Evolutionary conservation across 2,888 invertebrate species (phyloP).

Genomic region (Melipona beecheii): DNA sequence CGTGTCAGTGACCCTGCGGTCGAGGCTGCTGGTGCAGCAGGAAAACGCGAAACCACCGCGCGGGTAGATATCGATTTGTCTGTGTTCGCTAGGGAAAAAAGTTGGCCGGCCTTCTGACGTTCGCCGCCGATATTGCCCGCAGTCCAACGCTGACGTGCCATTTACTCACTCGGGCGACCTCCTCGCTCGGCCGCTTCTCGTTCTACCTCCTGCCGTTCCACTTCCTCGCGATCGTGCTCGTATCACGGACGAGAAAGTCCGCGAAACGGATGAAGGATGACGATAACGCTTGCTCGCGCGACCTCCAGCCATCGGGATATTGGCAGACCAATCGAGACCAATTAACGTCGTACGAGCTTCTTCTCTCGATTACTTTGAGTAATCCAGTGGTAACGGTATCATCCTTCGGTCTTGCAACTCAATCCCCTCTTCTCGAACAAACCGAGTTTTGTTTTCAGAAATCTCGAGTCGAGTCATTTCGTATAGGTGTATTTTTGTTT

Average conservation of each 20-base stretch:
- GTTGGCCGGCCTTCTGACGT: conserved; percentile 70
- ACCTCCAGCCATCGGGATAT: background rate
- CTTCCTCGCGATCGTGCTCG: conserved; percentile 27
- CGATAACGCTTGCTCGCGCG: background rate
- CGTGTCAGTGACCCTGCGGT: conserved; percentile 72
- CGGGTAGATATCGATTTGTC: conserved; percentile 74
- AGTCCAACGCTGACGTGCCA: conserved; percentile 63
- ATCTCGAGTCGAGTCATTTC: too few relatives aligned
- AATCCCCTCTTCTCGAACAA: too few relatives aligned
- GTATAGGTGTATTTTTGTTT: too few relatives aligned
- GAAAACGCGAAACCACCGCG: conserved; percentile 69
- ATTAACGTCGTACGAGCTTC: too few relatives aligned
- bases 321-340: too few relatives aligned
- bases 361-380: too few relatives aligned
- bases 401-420: too few relatives aligned
- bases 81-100: conserved; percentile 69
- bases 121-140: conserved; percentile 67
- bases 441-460: too few relatives aligned
- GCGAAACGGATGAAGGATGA: background rate
- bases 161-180: conserved; percentile 60
- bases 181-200: conserved; percentile 16
- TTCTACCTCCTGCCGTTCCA: conserved; percentile 40
- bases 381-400: too few relatives aligned
- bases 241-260: background rate
- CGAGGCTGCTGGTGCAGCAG: conserved; percentile 66